Base-by-base conservation (phyloP, 2,797 vertebrate species). In the Natrix natrix region DNA sequence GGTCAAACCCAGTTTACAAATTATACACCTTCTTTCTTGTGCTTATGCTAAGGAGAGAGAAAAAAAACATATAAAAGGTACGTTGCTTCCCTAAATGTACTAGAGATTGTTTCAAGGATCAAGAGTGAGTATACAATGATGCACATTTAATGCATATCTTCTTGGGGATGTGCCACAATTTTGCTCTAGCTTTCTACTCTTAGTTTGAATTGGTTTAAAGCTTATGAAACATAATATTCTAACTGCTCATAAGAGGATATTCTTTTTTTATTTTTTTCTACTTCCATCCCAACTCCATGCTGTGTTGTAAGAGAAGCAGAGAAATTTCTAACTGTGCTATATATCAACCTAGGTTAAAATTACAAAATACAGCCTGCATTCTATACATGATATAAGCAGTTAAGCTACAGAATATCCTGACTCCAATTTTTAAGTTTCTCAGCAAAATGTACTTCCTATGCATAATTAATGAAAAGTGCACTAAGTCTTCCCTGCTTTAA, bases 301-400 rank as follows among this genome's bases (percentile, higher is more conserved):
- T 55, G 61, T 14, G 69, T 69, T 69, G 14, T 52, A 87, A 59
- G 83, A 13, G 61, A 90, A 90, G 56, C 66, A 26, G 61, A 90
- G 43, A 55, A 32, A 69, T 91, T 93, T 60, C 93, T 94, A 95
- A 96, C 93, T 93, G 94, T 95, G 93, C 92, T 87, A 43, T 96
- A 95, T 95, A 96, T 95, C 94, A 92, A 95, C 95, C 94, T 92
- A 94, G 97, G 96, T 96, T 93, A 94, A 94, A 94, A 97, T 93
- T 66, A 93, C 90, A 63, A 57, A 92, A 94, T 94, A 59, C 48
- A 88, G 92, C 86, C 93, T 93, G 20, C 57, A 90, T 90, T 92
- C 74, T 94, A 88, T 92, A 78, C 37, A 37, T 95, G 92, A 95
- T 61, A 87, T 52, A 90, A 94, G 74, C 90, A 93, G 74, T 95